Evolutionary conservation across 2,888 invertebrate species (phyloP).

Genomic region (Venusia cambrica): DNA sequence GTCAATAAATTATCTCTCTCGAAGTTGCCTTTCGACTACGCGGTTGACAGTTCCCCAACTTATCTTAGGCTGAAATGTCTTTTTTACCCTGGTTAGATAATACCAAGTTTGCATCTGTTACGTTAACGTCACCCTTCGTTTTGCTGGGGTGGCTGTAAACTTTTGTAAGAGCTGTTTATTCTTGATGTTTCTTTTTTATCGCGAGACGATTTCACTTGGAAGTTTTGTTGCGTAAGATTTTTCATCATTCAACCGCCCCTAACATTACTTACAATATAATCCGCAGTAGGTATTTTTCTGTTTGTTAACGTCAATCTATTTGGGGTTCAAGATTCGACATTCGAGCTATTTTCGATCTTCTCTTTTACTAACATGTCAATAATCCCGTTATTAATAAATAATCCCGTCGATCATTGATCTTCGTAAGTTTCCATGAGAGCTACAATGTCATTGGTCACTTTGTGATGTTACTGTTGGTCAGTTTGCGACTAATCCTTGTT

Average conservation of each 20-base stretch:
- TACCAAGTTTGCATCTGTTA: conserved; percentile 30
- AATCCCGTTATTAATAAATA: too few relatives aligned
- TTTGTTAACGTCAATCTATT: too few relatives aligned
- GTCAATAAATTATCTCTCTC: conserved; percentile 48
- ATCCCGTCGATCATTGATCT: too few relatives aligned
- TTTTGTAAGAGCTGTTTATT: conserved; percentile 21
- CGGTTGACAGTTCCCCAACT: conserved; percentile 45
- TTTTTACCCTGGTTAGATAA: conserved; percentile 33
- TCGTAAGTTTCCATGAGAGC: too few relatives aligned
- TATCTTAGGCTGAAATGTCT: conserved; percentile 38
- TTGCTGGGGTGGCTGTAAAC: conserved; percentile 20
- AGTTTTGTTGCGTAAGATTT: conserved; percentile 17
- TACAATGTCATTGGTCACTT: too few relatives aligned
- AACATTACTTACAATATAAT: conserved; percentile 4
- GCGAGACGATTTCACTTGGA: conserved; percentile 10
- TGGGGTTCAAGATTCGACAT: too few relatives aligned
- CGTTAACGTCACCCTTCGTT: conserved; percentile 25
- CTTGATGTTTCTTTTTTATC: conserved; percentile 15
- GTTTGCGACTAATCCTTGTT: too few relatives aligned
- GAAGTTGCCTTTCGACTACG: conserved; percentile 33
- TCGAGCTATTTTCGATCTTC: too few relatives aligned
- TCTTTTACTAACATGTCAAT: too few relatives aligned
- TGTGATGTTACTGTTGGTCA: too few relatives aligned
- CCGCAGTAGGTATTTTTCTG: too few relatives aligned
- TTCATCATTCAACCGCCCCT: conserved; percentile 10